Percentiles rank a stretch among this genome's conserved stretches.
These are phyloP conservation scores for Carcina quercana DNA, from an alignment of 2,888 invertebrate genomes.

Conservation along the genomic window DNA sequence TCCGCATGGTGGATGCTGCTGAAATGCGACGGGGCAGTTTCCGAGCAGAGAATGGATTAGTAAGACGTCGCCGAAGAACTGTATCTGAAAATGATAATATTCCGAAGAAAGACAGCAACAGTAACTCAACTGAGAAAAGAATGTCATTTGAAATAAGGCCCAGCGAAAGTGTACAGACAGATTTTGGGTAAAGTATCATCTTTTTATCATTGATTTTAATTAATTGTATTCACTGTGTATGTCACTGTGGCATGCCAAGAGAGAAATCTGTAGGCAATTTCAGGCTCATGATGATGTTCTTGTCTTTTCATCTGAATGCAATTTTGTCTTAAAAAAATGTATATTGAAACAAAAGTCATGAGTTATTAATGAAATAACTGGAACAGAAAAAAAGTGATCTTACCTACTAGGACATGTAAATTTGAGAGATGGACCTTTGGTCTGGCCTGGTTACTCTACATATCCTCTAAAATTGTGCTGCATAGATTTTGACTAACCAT, in stretches of 20 bases:
- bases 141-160: slow-evolving; percentile 85
- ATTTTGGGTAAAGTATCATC: slow-evolving; percentile 80
- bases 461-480: too few relatives aligned
- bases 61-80: slow-evolving; percentile 61
- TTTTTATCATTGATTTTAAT: neutral
- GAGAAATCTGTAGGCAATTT: too few relatives aligned
- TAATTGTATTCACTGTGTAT: slow-evolving; percentile 4
- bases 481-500: too few relatives aligned
- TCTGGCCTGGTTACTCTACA: too few relatives aligned
- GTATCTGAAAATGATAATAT: slow-evolving; percentile 72
- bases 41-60: slow-evolving; percentile 63
- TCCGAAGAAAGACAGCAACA: slow-evolving; percentile 56
- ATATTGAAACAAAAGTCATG: too few relatives aligned
- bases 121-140: slow-evolving; percentile 69
- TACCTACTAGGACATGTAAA: too few relatives aligned
- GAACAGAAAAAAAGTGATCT: too few relatives aligned
- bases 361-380: too few relatives aligned
- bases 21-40: slow-evolving; percentile 74
- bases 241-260: neutral
- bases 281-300: too few relatives aligned
- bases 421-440: too few relatives aligned
- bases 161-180: slow-evolving; percentile 88
- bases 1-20: slow-evolving; percentile 70
- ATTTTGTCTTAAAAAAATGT: too few relatives aligned
- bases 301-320: too few relatives aligned